Conservation (phyloP, 2,113 vertebrate species). For the Zapornia atra region DNA sequence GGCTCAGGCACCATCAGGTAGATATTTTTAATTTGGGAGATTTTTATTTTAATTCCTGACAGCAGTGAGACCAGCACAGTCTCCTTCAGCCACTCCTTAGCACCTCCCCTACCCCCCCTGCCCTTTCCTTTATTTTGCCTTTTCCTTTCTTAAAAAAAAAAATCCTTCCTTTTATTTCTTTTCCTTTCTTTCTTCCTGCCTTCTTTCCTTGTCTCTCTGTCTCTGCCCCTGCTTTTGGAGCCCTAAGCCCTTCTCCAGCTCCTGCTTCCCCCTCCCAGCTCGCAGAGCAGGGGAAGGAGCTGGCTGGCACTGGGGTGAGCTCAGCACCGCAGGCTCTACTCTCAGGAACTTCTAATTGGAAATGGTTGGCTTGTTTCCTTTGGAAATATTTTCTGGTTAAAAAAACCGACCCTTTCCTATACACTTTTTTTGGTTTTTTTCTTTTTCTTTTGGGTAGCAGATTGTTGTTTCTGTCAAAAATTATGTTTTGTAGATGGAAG, state of each 20-base stretch:
- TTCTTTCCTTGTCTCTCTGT: neutral
- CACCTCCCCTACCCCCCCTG: neutral
- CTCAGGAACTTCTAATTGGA: neutral
- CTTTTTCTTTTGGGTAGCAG: neutral
- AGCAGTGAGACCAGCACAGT: neutral
- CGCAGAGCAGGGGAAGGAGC: neutral
- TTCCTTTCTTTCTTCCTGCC: neutral
- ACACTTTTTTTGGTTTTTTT: neutral
- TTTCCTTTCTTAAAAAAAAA: neutral
- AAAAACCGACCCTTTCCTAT: neutral
- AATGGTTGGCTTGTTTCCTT: neutral
- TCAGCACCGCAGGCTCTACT: neutral
- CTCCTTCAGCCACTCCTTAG: neutral
- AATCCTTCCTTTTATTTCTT: neutral
- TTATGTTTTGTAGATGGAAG: neutral
- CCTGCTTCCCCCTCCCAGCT: neutral
- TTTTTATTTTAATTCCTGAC: constrained; percentile 18
- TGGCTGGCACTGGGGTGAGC: neutral
- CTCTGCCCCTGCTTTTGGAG: neutral
- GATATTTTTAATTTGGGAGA: neutral
- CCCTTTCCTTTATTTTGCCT: neutral
- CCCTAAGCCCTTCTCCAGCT: neutral
- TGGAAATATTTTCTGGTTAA: neutral
- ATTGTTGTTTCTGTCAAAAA: constrained; percentile 19
- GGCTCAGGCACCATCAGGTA: neutral